Evolutionary conservation across 2,113 vertebrate species (phyloP), one percentile per base, ranked within the genome.

Genomic region (Calidris pugnax): DNA sequence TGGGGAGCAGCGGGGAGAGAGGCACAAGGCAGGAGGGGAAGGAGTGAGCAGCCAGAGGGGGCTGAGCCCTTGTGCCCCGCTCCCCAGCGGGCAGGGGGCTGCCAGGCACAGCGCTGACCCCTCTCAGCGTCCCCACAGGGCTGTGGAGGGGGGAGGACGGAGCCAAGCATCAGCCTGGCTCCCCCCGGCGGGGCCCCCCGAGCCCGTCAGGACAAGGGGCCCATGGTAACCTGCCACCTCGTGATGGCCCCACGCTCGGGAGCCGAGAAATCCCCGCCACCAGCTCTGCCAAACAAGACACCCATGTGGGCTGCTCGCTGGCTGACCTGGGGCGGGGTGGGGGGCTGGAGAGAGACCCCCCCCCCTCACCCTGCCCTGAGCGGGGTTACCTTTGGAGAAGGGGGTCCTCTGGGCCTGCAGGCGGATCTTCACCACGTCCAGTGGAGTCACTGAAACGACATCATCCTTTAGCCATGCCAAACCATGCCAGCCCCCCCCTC

Each of bases 361-460:
- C 45, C 45, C 12, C 45, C 18, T 20, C 45, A 0, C 20, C 12
- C 66, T 18, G 35, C 77, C 43, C 83, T 0, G 0, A 50, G 73
- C 2, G 0, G 64, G 50, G 89, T 95, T 95, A 98, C 99, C 99
- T 95, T 98, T 98, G 93, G 98, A 97, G 90, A 98, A 97, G 0
- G 99, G 98, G 2, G 98, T 98, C 73, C 98, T 98, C 96, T 99
- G 99, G 27, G 99, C 98, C 98, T 99, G 99, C 97, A 99, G 97
- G 67, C 99, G 98, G 88, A 99, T 99, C 98, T 99, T 99, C 93
- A 99, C 99, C 92, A 99, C 99, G 0, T 99, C 99, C 97, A 99
- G 97, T 2, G 99, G 99, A 0, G 99, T 99, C 96, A 99, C 99
- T 99, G 93, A 3, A 87, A 93, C 0, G 21, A 69, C 72, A 81